A percentile compares a stretch with the other conserved stretches of the same genome.
These are phyloP conservation scores for Colossoma macropomum DNA, from an alignment of 2,113 vertebrate species.

Conservation along the genomic window DNA sequence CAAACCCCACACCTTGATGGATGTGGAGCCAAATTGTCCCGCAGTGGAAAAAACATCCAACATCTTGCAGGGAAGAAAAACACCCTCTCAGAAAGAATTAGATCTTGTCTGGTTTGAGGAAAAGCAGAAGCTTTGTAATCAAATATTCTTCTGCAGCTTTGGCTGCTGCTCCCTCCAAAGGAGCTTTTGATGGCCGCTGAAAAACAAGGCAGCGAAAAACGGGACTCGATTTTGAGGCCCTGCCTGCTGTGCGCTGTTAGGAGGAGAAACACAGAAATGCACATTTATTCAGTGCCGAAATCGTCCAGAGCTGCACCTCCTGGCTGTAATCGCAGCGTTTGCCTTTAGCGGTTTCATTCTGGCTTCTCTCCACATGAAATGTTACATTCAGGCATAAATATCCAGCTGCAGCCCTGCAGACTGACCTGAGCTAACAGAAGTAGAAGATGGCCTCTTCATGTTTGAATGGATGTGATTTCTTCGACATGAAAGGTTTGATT, in stretches of 20 bases:
- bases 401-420: too few relatives aligned
- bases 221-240: constrained; percentile 13
- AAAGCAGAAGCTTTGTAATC: constrained; percentile 59
- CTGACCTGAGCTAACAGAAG: too few relatives aligned
- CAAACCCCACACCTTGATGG: not conserved
- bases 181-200: constrained; percentile 29
- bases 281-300: constrained; percentile 15
- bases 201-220: constrained; percentile 13
- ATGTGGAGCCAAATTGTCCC: constrained; percentile 26
- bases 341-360: not conserved
- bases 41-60: constrained; percentile 24
- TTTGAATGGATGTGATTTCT: too few relatives aligned
- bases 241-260: not conserved
- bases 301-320: constrained; percentile 5
- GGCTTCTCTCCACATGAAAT: too few relatives aligned
- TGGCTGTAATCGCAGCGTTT: constrained; percentile 35
- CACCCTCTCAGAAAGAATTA: constrained; percentile 53
- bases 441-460: too few relatives aligned
- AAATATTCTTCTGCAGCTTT: constrained; percentile 41
- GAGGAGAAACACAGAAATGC: not conserved
- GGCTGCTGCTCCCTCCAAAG: constrained; percentile 49
- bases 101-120: constrained; percentile 53
- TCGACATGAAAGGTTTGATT: too few relatives aligned
- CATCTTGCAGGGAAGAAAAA: constrained; percentile 36
- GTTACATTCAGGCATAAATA: too few relatives aligned